Evolutionary conservation across 1,140 invertebrate species (phyloP), one percentile per base, ranked within the genome.

Genomic region (Mesaphorura yosii): DNA sequence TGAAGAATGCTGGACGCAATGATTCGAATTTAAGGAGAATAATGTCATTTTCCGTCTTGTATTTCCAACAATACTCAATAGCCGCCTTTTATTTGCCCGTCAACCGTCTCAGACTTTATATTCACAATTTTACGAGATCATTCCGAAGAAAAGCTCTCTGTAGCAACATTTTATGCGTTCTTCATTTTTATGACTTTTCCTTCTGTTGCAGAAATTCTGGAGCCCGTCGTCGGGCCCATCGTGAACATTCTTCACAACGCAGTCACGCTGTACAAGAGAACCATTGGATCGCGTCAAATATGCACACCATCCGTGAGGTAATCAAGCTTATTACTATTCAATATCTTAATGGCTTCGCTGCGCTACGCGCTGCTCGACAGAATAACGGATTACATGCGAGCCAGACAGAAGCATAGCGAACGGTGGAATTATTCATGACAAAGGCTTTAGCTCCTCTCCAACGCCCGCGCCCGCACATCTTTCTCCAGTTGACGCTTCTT

Each of bases 181-280:
- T n/a, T n/a, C n/a, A n/a, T n/a, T n/a, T 17, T 28, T 15, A 26
- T 53, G 41, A 19, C 25, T 26, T 37, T 15, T 15, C 14, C 50
- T 53, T 23, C n/a, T 15, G 4, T 54, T 51, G 20, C 50, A 62
- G 60, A 49, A 10, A 56, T 59, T 52, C 44, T 63, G 44, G 61
- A 57, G 38, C 61, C 61, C 7, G 61, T 58, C 29, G 61, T 63
- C 31, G 61, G 61, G 39, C 42, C 74, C 5, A 72, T 82, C 19
- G 69, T 82, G 26, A 78, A 78, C 59, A 75, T 78, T 31, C 69
- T 82, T 22, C 79, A 82, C 65, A 82, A 82, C 63, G 75, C 78
- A 17, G 76, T 83, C 37, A 82, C 80, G 3, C 73, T 82, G 67
- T 79, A 82, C 63, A 81, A 81, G 60, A 64, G 79, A 51, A 78